These are phyloP conservation scores for Zoanthus sociatus DNA, from an alignment of 92 coral and sea anemone genomes.

Conservation along the genomic window DNA sequence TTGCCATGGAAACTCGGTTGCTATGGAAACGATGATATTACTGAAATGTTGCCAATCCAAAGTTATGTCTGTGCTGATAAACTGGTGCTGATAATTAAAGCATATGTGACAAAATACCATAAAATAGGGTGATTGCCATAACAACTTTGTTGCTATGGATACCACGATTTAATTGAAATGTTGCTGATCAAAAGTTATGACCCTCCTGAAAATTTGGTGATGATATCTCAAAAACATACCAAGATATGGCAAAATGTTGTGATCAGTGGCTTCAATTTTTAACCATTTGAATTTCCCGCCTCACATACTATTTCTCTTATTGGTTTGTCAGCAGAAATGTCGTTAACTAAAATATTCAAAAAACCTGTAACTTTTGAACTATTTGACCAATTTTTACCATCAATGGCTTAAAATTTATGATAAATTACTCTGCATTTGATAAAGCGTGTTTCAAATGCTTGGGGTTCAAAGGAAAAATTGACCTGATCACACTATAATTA, in stretches of 20 bases:
- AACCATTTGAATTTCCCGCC: conserved; percentile 35
- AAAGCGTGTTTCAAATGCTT: too few species aligned
- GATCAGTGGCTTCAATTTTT: conserved; percentile 10
- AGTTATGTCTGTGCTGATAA: conserved; percentile 8
- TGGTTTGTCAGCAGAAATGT: too few species aligned
- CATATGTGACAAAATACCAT: conserved; percentile 11
- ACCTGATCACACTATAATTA: conserved; percentile 2
- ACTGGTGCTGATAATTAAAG: conserved; percentile 11
- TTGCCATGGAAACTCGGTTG: too few species aligned
- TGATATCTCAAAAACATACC: conserved; percentile 1
- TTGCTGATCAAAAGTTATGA: conserved; percentile 26
- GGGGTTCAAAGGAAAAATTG: too few species aligned
- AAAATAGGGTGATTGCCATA: conserved; percentile 19
- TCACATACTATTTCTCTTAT: too few species aligned
- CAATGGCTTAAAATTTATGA: too few species aligned
- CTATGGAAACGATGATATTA: conserved; percentile 7
- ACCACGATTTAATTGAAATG: conserved; percentile 9
- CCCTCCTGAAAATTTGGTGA: conserved; percentile 34
- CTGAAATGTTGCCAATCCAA: conserved; percentile 23
- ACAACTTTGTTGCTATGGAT: conserved; percentile 12
- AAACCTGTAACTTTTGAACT: too few species aligned
- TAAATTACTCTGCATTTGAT: too few species aligned
- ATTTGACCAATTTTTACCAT: too few species aligned
- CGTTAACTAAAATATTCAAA: too few species aligned
- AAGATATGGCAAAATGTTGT: conserved; percentile 32